Percentiles rank a stretch among this genome's conserved stretches.
Conservation (phyloP, 1,140 invertebrate species). For the Armadillidium nasatum region DNA sequence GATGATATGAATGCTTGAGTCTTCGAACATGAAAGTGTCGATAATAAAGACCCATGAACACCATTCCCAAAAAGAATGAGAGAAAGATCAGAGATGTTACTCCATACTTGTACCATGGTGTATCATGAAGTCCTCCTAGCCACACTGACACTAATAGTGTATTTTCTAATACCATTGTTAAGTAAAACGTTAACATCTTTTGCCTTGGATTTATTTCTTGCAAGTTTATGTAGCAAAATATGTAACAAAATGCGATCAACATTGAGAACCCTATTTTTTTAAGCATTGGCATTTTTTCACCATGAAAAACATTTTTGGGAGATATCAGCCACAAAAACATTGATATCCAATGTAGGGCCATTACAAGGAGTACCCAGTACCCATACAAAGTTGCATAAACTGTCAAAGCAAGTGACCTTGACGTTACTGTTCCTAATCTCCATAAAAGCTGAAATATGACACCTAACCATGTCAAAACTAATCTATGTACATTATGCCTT, state of each 20-base stretch:
- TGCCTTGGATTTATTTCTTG: slow-evolving; percentile 71
- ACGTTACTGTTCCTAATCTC: slow-evolving; percentile 78
- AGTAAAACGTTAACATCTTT: slow-evolving; percentile 81
- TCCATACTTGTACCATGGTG: slow-evolving; percentile 57
- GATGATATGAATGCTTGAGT: slow-evolving; percentile 49
- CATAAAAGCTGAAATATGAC: slow-evolving; percentile 79
- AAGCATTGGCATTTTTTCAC: slow-evolving; percentile 63
- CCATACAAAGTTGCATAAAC: slow-evolving; percentile 80
- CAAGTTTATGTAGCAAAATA: slow-evolving; percentile 85
- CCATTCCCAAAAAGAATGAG: slow-evolving; percentile 70
- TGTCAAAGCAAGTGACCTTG: slow-evolving; percentile 71
- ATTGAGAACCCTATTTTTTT: slow-evolving; percentile 63
- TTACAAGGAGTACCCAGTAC: slow-evolving; percentile 74
- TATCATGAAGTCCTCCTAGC: slow-evolving; percentile 56
- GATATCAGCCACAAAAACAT: slow-evolving; percentile 83
- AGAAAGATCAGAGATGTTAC: slow-evolving; percentile 58
- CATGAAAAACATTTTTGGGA: slow-evolving; percentile 75
- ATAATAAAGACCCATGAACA: slow-evolving; percentile 81
- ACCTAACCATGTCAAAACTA: slow-evolving; percentile 81
- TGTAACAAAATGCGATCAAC: slow-evolving; percentile 76
- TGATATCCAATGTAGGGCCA: slow-evolving; percentile 72
- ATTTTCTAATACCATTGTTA: slow-evolving; percentile 88
- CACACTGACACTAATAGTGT: slow-evolving; percentile 65
- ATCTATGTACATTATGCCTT: slow-evolving; percentile 69
- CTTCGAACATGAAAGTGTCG: slow-evolving; percentile 62